Percentiles rank a stretch among this genome's conserved stretches.
Conservation (phyloP, 2,888 invertebrate species). For the Teleiodes luculella region DNA sequence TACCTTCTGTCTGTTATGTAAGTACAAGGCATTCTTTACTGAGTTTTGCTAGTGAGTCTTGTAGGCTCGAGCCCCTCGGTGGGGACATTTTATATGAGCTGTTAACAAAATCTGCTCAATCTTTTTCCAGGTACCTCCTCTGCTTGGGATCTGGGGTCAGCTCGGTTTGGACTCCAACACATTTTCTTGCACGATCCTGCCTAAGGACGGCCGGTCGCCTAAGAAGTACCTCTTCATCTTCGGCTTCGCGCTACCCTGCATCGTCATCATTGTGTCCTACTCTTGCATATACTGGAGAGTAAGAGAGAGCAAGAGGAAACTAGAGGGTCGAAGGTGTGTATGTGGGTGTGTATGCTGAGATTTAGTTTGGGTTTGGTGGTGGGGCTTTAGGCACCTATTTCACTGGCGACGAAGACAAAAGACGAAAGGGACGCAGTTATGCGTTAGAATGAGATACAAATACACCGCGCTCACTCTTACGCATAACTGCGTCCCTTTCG, state of each 20-base stretch:
- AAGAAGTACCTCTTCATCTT: conserved; percentile 90
- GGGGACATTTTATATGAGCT: too few relatives aligned
- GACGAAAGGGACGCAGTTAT: too few relatives aligned
- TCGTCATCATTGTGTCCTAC: conserved; percentile 91
- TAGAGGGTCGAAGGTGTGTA: conserved; percentile 84
- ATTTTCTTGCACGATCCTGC: conserved; percentile 93
- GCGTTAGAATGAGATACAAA: too few relatives aligned
- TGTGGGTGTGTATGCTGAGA: conserved; percentile 60
- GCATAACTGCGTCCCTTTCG: too few relatives aligned
- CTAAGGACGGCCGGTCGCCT: conserved; percentile 86
- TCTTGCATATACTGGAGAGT: conserved; percentile 91
- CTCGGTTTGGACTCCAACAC: conserved; percentile 88
- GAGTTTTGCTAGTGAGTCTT: too few relatives aligned
- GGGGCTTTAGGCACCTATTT: neutral
- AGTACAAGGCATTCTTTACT: too few relatives aligned
- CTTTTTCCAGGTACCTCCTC: conserved; percentile 83
- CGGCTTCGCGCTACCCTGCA: conserved; percentile 90
- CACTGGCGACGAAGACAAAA: too few relatives aligned
- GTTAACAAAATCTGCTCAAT: too few relatives aligned
- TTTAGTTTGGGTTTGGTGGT: conserved; percentile 35
- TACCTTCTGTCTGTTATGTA: too few relatives aligned
- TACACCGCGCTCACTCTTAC: too few relatives aligned
- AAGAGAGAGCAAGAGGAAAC: conserved; percentile 83
- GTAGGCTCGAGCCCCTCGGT: too few relatives aligned
- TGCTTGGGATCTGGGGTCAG: conserved; percentile 90